Base-by-base conservation (phyloP, 92 coral and sea anemone genomes). In the Actinernus sp. region DNA sequence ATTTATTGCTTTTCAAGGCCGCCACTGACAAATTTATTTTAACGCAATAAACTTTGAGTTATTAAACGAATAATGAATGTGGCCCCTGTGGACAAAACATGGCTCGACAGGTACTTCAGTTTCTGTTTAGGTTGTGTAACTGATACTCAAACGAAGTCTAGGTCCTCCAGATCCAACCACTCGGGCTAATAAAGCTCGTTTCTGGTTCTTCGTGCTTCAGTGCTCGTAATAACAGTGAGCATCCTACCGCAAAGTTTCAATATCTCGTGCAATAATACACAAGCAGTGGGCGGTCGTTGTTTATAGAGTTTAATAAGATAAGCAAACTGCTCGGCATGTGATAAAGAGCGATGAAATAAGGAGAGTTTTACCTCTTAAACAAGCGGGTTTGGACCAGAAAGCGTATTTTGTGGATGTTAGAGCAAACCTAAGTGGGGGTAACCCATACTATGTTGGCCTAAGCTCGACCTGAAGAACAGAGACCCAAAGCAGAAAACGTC, bases 201-300 rank as follows among this genome's bases (percentile, higher is more conserved):
- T 68, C 29, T 32, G 17, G 51, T 32, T 52, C 46, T 65, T 65
- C 31, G 47, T 65, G 59, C 72, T 65, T 57, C 40, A 40, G 14
- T 57, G 54, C 55, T 26, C 48, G 71, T 48, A 67, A 67, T 67
- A 51, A 66, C 26, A 53, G 33, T 46, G 60, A 58, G 62, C 31
- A 46, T 64, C 51, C 58, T 69, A 47, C 71, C 61, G 82, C 78
- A 81, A 74, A 78, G 82, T 80, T 87, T 95, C 93, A 89, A 95
- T 86, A 95, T 86, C 83, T 74, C 56, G 51, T 56, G 97, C 92
- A 87, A 88, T 93, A 93, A 93, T 70, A 65, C 72, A 39, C 47
- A 56, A 87, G 40, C 97, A 78, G 97, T 91, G 69, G 99, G 99
- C 97, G 99, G 99, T 95, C 99, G 90, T 68, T 95, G 97, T 95